Conservation (phyloP, 2,797 vertebrate genomes). For the Monodelphis domestica region DNA sequence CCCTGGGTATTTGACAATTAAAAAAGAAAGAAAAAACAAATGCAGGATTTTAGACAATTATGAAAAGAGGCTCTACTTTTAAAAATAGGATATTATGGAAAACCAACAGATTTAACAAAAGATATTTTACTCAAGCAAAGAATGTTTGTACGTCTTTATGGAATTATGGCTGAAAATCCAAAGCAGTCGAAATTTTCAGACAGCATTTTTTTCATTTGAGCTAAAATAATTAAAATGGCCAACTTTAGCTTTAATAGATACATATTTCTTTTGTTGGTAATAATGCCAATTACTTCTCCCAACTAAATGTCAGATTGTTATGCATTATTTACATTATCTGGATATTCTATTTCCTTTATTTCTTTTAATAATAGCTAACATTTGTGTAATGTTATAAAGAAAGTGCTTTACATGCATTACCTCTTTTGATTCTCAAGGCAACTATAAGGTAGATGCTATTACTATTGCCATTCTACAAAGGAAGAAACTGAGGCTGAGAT, state of each 20-base stretch:
- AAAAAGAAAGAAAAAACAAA: neutral
- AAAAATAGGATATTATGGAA: neutral
- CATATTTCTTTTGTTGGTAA: neutral
- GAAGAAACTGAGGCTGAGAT: neutral
- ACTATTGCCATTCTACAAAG: neutral
- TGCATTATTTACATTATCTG: conserved; percentile 14
- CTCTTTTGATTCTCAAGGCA: neutral
- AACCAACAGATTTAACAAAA: neutral
- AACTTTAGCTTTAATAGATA: neutral
- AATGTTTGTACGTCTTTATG: neutral
- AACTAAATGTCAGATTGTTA: neutral
- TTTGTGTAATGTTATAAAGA: neutral
- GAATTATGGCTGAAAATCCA: neutral
- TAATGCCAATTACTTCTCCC: neutral
- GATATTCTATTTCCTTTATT: conserved; percentile 3
- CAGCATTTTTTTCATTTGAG: neutral
- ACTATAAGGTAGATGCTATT: neutral
- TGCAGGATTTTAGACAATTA: neutral
- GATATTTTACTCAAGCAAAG: neutral
- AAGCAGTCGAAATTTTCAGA: neutral
- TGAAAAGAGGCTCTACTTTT: conserved; percentile 14
- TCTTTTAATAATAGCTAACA: neutral
- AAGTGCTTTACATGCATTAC: neutral
- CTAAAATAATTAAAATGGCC: neutral
- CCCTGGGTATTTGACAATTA: conserved; percentile 77